These are phyloP conservation scores for Machimus atricapillus DNA, from an alignment of 2,888 invertebrate genomes.

Conservation along the genomic window DNA sequence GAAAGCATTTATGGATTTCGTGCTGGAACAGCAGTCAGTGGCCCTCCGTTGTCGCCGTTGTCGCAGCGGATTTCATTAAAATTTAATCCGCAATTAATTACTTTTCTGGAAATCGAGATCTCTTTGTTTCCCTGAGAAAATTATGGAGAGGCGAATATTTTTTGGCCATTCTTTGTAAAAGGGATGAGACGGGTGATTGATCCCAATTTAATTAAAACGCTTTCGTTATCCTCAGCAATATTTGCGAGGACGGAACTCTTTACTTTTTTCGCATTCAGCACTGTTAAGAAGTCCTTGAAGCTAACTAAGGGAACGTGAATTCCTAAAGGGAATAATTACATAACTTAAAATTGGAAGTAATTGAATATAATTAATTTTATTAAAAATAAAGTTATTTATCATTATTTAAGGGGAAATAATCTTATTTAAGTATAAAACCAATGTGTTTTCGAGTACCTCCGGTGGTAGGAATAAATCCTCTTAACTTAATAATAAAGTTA, in stretches of 20 bases:
- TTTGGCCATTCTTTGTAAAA: background rate
- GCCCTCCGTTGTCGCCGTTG: background rate
- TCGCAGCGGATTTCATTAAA: conserved; percentile 18
- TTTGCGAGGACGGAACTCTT: background rate
- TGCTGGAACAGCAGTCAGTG: background rate
- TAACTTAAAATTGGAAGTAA: background rate
- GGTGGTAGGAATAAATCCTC: no score
- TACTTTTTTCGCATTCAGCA: background rate
- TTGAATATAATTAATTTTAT: no score
- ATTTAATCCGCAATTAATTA: conserved; percentile 25
- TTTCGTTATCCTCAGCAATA: background rate
- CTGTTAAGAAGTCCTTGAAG: background rate
- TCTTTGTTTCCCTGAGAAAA: background rate
- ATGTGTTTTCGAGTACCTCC: no score
- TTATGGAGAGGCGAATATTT: background rate
- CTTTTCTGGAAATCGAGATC: conserved; percentile 16
- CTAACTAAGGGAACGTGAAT: background rate
- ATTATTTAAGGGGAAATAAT: no score
- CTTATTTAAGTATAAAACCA: no score
- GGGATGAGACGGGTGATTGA: background rate
- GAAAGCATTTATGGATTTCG: background rate
- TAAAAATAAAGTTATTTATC: no score
- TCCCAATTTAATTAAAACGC: background rate
- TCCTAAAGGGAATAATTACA: background rate
- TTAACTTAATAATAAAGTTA: no score